A percentile compares a stretch with the other conserved stretches of the same genome.
Evolutionary conservation across 2,113 vertebrate genomes (phyloP).

Genomic region (Xyrauchen texanus): DNA sequence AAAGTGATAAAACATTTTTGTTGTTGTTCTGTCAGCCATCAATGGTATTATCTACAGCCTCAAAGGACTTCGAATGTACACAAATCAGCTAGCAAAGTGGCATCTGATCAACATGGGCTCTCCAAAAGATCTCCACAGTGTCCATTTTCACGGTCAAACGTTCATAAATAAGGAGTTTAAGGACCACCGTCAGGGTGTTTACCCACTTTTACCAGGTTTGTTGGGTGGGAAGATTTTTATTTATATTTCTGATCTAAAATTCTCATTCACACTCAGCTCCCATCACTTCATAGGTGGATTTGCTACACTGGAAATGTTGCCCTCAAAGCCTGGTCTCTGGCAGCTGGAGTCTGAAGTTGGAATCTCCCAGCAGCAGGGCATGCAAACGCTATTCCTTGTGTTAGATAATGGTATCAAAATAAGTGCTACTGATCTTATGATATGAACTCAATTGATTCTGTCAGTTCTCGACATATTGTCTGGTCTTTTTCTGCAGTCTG

Average conservation of each 20-base stretch:
- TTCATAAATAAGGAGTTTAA: constrained; percentile 79
- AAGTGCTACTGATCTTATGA: background rate
- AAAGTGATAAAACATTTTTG: background rate
- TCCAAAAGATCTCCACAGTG: constrained; percentile 83
- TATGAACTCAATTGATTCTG: background rate
- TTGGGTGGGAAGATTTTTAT: constrained; percentile 1
- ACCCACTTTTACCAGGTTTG: constrained; percentile 86
- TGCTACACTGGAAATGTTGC: constrained; percentile 89
- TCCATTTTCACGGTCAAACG: constrained; percentile 94
- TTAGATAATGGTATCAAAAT: constrained; percentile 81
- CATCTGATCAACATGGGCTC: constrained; percentile 91
- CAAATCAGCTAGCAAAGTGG: constrained; percentile 81
- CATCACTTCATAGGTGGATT: constrained; percentile 78
- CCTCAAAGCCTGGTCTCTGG: constrained; percentile 89
- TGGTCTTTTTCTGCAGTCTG: constrained; percentile 74
- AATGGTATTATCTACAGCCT: constrained; percentile 87
- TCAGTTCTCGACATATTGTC: constrained; percentile 2
- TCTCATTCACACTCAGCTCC: background rate
- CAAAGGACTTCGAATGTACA: constrained; percentile 90
- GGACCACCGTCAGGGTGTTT: constrained; percentile 81
- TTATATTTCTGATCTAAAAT: background rate
- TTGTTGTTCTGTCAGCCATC: constrained; percentile 77
- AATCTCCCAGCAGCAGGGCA: constrained; percentile 84
- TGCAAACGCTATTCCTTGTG: constrained; percentile 88
- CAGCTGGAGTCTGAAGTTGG: constrained; percentile 88